Base-by-base conservation (phyloP, 2,797 vertebrate genomes). In the Acrossocheilus fasciatus region DNA sequence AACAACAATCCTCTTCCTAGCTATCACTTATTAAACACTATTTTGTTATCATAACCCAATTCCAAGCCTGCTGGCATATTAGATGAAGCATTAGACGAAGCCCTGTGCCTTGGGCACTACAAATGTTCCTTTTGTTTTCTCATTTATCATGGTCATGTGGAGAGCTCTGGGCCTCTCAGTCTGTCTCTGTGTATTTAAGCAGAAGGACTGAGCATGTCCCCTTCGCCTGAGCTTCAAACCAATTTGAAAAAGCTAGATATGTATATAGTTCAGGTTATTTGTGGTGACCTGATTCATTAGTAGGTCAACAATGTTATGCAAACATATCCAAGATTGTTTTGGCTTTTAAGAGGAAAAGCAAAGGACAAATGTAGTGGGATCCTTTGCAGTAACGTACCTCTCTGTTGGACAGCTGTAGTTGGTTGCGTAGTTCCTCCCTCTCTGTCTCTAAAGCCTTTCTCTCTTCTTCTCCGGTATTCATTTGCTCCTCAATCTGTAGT, bases 401-500 rank as follows among this genome's bases (percentile, higher is more conserved):
- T 18, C 93, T 92, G 83, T 95, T 94, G 76, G 96, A 95, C 20
- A 96, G 95, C 89, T 96, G 95, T 78, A 98, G 95, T 89, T 96
- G 96, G 34, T 89, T 90, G 79, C 88, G 93, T 45, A 98, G 93
- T 59, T 96, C 92, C 14, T 96, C 95, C 90, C 94, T 95, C 87
- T 98, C 97, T 64, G 94, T 96, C 91, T 97, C 96, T 78, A 97
- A 92, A 26, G 93, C 91, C 34, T 89, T 93, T 89, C 94, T 95
- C 45, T 96, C 94, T 91, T 94, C 94, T 87, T 97, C 95, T 0
- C 92, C 92, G 54, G 92, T 94, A 90, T 93, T 96, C 91, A 94
- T 96, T 91, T 97, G 93, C 87, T 97, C 96, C 15, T 98, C 97
- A 86, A 97, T 90, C 89, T 95, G 94, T 20, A 89, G 68, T 85